Evolutionary conservation across 2,113 vertebrate species (phyloP).

Genomic region (Peromyscus californicus): DNA sequence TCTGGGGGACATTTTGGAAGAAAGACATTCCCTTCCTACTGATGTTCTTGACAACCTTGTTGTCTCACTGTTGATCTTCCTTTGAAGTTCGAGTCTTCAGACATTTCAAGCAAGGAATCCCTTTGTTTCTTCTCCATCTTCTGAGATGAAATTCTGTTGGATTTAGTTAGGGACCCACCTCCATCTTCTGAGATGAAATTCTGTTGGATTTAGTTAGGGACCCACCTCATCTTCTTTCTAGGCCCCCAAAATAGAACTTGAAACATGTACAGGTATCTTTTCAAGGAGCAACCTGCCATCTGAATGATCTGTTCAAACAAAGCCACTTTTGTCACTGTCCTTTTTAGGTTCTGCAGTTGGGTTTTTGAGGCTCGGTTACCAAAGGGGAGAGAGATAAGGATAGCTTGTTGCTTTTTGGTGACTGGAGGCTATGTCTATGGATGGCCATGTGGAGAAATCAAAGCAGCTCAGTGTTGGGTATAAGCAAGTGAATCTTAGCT

Average conservation of each 20-base stretch:
- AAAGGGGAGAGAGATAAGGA: neutral
- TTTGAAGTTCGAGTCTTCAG: conserved; percentile 37
- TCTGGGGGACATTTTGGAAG: neutral
- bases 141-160: neutral
- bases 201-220: neutral
- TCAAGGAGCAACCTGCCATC: neutral
- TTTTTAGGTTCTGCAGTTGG: neutral
- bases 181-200: neutral
- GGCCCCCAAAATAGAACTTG: neutral
- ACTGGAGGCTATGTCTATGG: neutral
- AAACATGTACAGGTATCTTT: neutral
- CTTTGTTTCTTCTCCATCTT: neutral
- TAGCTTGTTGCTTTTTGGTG: neutral
- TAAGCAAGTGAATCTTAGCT: conserved; percentile 59
- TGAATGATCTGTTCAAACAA: conserved; percentile 46
- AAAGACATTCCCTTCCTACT: neutral
- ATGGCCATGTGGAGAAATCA: neutral
- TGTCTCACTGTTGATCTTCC: neutral
- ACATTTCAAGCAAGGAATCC: neutral
- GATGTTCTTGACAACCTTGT: conserved; percentile 16
- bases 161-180: neutral
- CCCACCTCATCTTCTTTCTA: neutral
- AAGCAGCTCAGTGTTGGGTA: conserved; percentile 18
- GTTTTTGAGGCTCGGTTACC: conserved; percentile 32
- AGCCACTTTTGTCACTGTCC: conserved; percentile 8